A percentile compares a stretch with the other conserved stretches of the same genome.
Conservation (phyloP, 2,113 vertebrate species). For the Dicerorhinus sumatrensis region DNA sequence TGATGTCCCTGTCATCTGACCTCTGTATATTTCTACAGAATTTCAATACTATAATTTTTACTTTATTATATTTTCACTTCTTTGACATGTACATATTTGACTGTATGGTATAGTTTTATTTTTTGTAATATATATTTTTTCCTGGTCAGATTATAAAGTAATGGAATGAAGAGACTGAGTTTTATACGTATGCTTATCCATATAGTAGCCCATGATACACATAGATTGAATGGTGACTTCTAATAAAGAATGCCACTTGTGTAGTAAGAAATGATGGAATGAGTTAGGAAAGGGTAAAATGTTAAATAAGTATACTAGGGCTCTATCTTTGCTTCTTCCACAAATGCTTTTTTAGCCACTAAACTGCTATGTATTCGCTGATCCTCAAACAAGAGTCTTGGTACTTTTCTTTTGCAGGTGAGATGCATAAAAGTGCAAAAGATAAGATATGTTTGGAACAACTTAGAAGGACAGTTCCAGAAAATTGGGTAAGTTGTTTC, state of each 20-base stretch:
- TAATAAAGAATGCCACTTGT: not conserved
- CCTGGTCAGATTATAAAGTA: not conserved
- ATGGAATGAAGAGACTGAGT: not conserved
- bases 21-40: not conserved
- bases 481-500: conserved; percentile 87
- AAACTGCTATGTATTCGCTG: not conserved
- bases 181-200: not conserved
- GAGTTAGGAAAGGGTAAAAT: not conserved
- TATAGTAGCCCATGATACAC: not conserved
- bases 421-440: conserved; percentile 89
- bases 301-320: not conserved
- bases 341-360: not conserved
- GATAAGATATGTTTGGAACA: conserved; percentile 89
- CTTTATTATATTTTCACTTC: not conserved
- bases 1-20: not conserved
- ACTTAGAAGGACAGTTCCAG: conserved; percentile 84
- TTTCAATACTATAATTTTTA: conserved; percentile 24
- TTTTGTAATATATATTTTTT: not conserved
- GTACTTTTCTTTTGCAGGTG: conserved; percentile 83
- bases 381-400: conserved; percentile 17
- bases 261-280: not conserved
- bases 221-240: not conserved
- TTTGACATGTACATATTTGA: not conserved
- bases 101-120: not conserved
- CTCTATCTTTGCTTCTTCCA: conserved; percentile 3